Conservation (phyloP, 1,140 invertebrate genomes). For the Lepidurus packardi region DNA sequence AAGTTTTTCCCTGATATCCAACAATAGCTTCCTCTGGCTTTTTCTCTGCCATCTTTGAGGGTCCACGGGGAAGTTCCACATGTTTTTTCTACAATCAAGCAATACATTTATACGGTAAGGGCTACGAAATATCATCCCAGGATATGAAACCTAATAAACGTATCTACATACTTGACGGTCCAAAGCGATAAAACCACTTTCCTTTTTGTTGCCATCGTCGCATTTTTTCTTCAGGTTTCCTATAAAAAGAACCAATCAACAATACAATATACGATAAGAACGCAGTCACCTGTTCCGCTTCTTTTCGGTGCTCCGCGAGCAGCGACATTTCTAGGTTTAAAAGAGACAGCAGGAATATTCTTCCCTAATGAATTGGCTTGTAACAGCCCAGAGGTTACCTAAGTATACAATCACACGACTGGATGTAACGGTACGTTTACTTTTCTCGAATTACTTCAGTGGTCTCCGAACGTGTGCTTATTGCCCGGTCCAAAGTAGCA, state of each 20-base stretch:
- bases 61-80: background rate
- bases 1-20: background rate
- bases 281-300: background rate
- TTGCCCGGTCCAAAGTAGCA: no score
- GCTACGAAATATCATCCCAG: background rate
- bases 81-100: background rate
- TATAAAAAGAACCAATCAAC: background rate
- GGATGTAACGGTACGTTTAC: no score
- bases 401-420: no score
- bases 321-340: no score
- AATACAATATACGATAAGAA: background rate
- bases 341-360: no score
- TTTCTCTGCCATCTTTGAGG: background rate
- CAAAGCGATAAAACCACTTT: background rate
- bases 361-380: no score
- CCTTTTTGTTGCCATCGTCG: background rate
- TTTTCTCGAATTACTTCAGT: no score
- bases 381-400: no score
- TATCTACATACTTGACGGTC: constrained; percentile 5
- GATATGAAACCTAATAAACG: background rate
- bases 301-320: background rate
- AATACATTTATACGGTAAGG: background rate
- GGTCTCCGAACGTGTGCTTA: no score
- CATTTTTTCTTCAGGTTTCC: background rate
- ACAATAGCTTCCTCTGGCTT: background rate